Base-by-base conservation (phyloP, 2,113 vertebrate genomes). In the Malurus melanocephalus region DNA sequence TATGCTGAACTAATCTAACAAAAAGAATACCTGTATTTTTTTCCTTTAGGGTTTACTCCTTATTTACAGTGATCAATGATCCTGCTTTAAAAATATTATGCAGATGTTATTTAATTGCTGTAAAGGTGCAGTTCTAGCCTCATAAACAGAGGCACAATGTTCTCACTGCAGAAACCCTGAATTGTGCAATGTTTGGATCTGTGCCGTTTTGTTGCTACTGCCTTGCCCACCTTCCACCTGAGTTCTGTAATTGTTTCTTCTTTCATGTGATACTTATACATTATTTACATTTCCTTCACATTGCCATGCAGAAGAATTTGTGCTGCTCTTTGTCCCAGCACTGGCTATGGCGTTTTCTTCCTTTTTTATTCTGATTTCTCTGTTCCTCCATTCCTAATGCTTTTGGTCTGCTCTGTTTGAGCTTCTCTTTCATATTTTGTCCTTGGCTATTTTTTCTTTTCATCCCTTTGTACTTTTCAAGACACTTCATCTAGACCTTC, bases 371-470 rank as follows among this genome's bases (percentile, higher is more conserved):
- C n/a, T 79, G 38, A 8, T 38, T 86, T 93, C 26, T 84, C 23
- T 60, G 22, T 89, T 77, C 48, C 21, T 72, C 10, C 30, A 11
- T 80, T 83, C 69, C n/a, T 68, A 46, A 55, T 72, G 60, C 64
- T 90, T 86, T 69, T 77, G 71, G 43, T 79, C 59, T 87, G n/a
- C 59, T 90, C 77, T 61, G 6, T 89, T 59, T 85, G 88, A 92
- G 71, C 64, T 74, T 84, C 74, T 89, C 45, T 93, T 59, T 69
- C 45, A 2, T 84, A 6, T 86, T 91, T 85, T 76, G n/a, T 71
- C 40, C 24, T 62, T 80, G 43, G 7, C 40, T 87, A 9, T 43
- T 88, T 86, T 87, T 78, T 7, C 8, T 78, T 93, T 84, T 84
- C 10, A 26, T 69, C 22, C 12, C 9, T 10, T 76, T 52, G 21